Percentiles rank a stretch among this genome's conserved stretches.
These are phyloP conservation scores for Parascotia fuliginaria DNA, from an alignment of 2,888 invertebrate genomes.

Conservation along the genomic window DNA sequence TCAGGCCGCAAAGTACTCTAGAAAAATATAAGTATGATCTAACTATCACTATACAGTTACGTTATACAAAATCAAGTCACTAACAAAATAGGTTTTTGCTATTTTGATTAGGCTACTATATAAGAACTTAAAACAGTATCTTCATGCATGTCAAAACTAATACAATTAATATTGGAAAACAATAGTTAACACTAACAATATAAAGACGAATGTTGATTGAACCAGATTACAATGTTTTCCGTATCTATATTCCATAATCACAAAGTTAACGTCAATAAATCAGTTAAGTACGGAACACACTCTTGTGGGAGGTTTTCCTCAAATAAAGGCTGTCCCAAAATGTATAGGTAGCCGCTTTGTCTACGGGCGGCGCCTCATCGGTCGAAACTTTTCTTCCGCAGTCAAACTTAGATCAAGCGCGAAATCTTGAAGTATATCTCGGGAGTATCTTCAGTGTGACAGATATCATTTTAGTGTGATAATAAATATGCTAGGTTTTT, in stretches of 20 bases:
- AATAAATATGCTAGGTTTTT: slow-evolving; percentile 11
- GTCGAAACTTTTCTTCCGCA: slow-evolving; percentile 80
- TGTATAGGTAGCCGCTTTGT: slow-evolving; percentile 72
- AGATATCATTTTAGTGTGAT: slow-evolving; percentile 52
- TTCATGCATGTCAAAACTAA: slow-evolving; percentile 8
- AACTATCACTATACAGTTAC: no score
- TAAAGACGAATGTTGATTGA: slow-evolving; percentile 25
- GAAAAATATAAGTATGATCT: no score
- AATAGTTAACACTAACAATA: not conserved
- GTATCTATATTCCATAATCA: slow-evolving; percentile 42
- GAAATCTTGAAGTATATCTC: slow-evolving; percentile 53
- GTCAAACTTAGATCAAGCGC: slow-evolving; percentile 80
- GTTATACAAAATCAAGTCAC: no score
- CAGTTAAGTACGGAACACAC: slow-evolving; percentile 57
- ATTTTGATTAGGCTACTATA: no score
- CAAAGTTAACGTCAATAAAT: slow-evolving; percentile 57
- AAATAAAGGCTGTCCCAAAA: slow-evolving; percentile 66
- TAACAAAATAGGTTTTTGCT: no score
- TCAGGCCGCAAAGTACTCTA: no score
- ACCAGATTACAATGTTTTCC: slow-evolving; percentile 11
- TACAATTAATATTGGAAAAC: not conserved
- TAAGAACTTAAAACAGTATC: no score
- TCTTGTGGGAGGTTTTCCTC: slow-evolving; percentile 55
- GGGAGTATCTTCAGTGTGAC: slow-evolving; percentile 47
- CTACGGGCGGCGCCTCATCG: slow-evolving; percentile 73